phyloP scores from a whole-genome alignment of 1,140 invertebrate genomes.

The Pemphigus obesinymphae region DNA sequence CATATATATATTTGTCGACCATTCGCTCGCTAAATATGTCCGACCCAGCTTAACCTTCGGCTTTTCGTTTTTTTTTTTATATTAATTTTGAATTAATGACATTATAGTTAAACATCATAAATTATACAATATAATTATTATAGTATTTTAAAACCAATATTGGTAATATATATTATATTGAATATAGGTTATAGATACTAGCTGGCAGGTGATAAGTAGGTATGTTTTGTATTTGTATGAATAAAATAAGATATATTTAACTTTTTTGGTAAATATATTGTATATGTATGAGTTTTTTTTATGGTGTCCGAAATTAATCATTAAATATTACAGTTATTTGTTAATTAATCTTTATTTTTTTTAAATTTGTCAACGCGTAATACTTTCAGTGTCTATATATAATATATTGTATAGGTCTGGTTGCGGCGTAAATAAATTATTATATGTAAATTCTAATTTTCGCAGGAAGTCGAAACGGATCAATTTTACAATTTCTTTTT shows the following conservation, averaged over 20 bases:
- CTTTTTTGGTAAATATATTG: not conserved
- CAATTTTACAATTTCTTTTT: slow-evolving; percentile 97
- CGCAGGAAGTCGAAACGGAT: slow-evolving; percentile 98
- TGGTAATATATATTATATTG: too few relatives aligned
- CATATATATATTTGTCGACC: too few relatives aligned
- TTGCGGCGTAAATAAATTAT: not conserved
- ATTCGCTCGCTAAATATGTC: too few relatives aligned
- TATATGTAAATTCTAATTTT: not conserved
- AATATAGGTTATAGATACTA: too few relatives aligned
- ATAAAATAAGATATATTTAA: not conserved
- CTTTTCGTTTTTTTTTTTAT: too few relatives aligned
- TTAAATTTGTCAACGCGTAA: not conserved
- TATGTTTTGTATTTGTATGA: not conserved
- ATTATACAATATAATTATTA: too few relatives aligned
- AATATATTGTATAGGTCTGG: too few relatives aligned
- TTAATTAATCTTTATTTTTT: not conserved
- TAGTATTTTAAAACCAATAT: not conserved
- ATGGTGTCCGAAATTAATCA: not conserved
- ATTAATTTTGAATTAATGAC: too few relatives aligned
- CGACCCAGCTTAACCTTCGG: too few relatives aligned
- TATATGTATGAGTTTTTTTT: too few relatives aligned
- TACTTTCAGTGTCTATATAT: not conserved
- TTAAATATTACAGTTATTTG: not conserved
- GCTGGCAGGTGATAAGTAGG: not conserved
- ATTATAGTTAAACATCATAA: too few relatives aligned